Base-by-base conservation (phyloP, 92 coral and sea anemone genomes). In the Chrysogorgia sp. region DNA sequence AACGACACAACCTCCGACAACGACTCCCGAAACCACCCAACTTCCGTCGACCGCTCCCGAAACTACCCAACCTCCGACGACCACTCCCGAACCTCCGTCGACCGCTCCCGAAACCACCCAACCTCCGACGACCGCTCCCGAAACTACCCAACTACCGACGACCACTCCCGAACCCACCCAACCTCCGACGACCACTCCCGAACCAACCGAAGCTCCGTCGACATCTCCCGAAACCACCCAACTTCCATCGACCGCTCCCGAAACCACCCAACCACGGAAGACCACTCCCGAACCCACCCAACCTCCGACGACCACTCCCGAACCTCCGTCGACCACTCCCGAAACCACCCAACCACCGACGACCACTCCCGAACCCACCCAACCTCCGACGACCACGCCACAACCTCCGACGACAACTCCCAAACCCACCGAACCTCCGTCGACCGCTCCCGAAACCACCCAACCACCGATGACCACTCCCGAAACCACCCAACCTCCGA, bases 361-460 rank as follows among this genome's bases (percentile, higher is more conserved):
- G 7, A 34, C 6, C 37, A 15, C 56, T 0, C 20, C 76, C 0
- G 43, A 76, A 26, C 48, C 76, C 15, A 65, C 53, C 26, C 10
- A 26, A 22, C 47, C 3, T 25, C 75, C 86, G 1, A 56, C 40
- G 22, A 58, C 81, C 5, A 43, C 84, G 24, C 25, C 64, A 1
- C 32, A n/a, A 50, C 81, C 72, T 19, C 77, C 77, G 12, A 76
- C 60, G 1, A 74, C 87, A 74, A 47, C 82, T 28, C 60, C 62
- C 66, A 21, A 37, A 31, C 40, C 79, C 1, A 67, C 40, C 14
- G 23, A 63, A 1, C 32, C 67, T 26, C 33, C 72, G 2, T 22
- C 31, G 22, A 33, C 37, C 43, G 37, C 40, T 55, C 20, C 2
- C 59, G 35, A 8, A 21, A 40, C 0, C 61, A 37, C 12, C 77